These are phyloP conservation scores for Megalopta genalis DNA, from an alignment of 1,140 invertebrate species.

Conservation along the genomic window DNA sequence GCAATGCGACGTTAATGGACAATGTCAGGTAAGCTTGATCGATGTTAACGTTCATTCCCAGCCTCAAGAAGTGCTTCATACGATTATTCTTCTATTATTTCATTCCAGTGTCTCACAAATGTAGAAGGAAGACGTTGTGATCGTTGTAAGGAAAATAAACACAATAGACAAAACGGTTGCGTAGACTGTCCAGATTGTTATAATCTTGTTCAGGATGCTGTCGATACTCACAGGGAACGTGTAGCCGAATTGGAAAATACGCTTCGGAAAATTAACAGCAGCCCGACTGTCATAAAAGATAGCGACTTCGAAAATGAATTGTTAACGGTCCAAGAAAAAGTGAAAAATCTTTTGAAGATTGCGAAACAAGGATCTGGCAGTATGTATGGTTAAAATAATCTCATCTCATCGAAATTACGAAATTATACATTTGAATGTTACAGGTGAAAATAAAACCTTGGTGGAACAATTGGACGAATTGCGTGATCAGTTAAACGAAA, in stretches of 20 bases:
- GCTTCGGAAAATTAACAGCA: slow-evolving; percentile 85
- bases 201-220: slow-evolving; percentile 93
- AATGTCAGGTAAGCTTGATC: slow-evolving; percentile 86
- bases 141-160: slow-evolving; percentile 95
- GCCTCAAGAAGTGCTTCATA: background rate
- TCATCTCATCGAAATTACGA: background rate
- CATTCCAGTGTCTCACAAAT: slow-evolving; percentile 88
- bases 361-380: slow-evolving; percentile 85
- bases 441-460: slow-evolving; percentile 83
- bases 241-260: slow-evolving; percentile 86
- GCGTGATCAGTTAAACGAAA: slow-evolving; percentile 83
- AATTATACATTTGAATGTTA: slow-evolving; percentile 5
- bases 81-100: background rate
- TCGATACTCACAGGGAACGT: slow-evolving; percentile 89
- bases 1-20: slow-evolving; percentile 91
- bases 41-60: background rate
- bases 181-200: slow-evolving; percentile 96
- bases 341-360: slow-evolving; percentile 86
- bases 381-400: slow-evolving; percentile 62
- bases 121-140: slow-evolving; percentile 95
- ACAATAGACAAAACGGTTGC: slow-evolving; percentile 91
- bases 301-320: slow-evolving; percentile 90
- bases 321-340: slow-evolving; percentile 85
- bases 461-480: slow-evolving; percentile 86
- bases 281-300: slow-evolving; percentile 91